Evolutionary conservation across 2,113 vertebrate species (phyloP), one percentile per base, ranked within the genome.

Genomic region (Clupea harengus): DNA sequence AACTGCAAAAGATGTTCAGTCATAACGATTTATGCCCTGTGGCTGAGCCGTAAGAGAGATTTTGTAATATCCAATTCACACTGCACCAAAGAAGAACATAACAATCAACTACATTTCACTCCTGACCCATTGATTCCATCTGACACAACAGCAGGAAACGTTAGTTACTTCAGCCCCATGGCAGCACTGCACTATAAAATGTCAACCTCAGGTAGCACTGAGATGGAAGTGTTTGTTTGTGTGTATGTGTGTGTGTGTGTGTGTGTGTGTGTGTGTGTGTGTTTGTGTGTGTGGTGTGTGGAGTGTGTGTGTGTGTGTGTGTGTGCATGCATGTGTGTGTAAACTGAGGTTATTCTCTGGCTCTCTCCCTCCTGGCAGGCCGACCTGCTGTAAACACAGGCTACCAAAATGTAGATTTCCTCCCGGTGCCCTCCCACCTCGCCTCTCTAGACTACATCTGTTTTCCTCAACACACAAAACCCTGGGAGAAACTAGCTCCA

Each of bases 371-470:
- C 9, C 64, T 9, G 17, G n/a, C 75, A 72, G 44, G 39, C 88
- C 89, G 92, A 93, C 93, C 92, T 67, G 89, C 90, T 88, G 92
- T 92, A 93, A 94, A 94, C 88, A 95, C 92, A 93, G 95, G 95
- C 95, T 94, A 95, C 95, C 91, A 92, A 96, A 93, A 93, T 96
- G 95, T 95, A 93, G 93, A 96, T 94, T 98, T 97, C 95, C 93
- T 93, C 93, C 83, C 91, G 91, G 87, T 92, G 93, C 90, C 94
- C 94, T 93, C 93, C 94, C 93, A 95, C 96, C 96, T 96, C 94
- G 90, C 91, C 95, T 95, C 95, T 95, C 95, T 95, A 95, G 96
- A 97, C 97, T 97, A 98, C 97, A 98, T 98, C 97, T 97, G 97
- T 97, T 97, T 97, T 97, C 95, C 96, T 95, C 95, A 96, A 97